phyloP scores from a whole-genome alignment of 2,113 vertebrate genomes.

The Carettochelys insculpta region DNA sequence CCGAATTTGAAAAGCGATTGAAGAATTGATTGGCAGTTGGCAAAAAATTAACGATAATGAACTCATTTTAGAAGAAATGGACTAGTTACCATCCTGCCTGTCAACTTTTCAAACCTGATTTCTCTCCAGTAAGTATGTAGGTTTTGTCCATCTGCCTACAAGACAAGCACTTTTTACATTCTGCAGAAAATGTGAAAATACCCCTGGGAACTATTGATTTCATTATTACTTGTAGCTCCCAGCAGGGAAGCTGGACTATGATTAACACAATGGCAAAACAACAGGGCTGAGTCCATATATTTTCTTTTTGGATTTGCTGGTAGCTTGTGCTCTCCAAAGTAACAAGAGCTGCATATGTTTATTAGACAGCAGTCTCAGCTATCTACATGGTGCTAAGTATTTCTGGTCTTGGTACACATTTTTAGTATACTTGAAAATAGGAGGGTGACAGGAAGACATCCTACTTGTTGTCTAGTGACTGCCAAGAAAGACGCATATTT shows the following conservation, averaged over 20 bases:
- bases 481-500: no score
- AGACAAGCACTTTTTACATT: conserved; percentile 50
- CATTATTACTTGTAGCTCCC: conserved; percentile 42
- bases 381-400: neutral
- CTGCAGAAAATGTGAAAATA: conserved; percentile 61
- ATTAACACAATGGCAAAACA: conserved; percentile 13
- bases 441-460: no score
- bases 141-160: conserved; percentile 79
- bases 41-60: conserved; percentile 78
- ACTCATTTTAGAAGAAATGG: conserved; percentile 77
- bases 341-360: neutral
- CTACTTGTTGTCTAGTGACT: no score
- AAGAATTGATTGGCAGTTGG: conserved; percentile 80
- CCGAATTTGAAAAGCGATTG: conserved; percentile 73
- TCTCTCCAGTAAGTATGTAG: conserved; percentile 76
- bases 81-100: conserved; percentile 73
- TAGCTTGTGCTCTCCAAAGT: neutral
- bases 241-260: conserved; percentile 24
- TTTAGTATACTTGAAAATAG: no score
- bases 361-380: neutral
- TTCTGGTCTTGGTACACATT: neutral
- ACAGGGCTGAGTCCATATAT: neutral
- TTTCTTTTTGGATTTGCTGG: conserved; percentile 4
- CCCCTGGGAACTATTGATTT: conserved; percentile 62
- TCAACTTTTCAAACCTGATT: conserved; percentile 79